These are phyloP conservation scores for Troilus luridus DNA, from an alignment of 2,888 invertebrate genomes.

Conservation along the genomic window DNA sequence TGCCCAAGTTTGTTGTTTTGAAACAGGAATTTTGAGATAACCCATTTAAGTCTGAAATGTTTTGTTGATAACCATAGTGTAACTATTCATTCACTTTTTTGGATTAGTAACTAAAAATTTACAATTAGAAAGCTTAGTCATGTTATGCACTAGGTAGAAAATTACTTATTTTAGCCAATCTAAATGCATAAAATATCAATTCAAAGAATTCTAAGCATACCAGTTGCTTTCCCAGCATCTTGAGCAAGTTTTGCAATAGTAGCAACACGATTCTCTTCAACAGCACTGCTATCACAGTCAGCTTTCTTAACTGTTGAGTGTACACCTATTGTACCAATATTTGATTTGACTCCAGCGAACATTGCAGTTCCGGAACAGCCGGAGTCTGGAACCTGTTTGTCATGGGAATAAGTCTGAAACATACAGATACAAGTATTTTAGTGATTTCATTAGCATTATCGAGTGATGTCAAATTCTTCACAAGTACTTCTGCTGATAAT, in stretches of 20 bases:
- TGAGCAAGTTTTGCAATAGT: constrained; percentile 61
- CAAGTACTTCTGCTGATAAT: no score
- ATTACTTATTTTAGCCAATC: not conserved
- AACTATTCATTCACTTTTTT: no score
- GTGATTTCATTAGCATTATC: not conserved
- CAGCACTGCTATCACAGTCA: constrained; percentile 65
- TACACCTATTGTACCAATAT: constrained; percentile 77
- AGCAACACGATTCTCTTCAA: constrained; percentile 71
- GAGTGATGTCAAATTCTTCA: no score
- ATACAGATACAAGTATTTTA: not conserved
- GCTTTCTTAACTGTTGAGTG: constrained; percentile 69
- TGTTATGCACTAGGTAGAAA: not conserved
- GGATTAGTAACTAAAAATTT: no score
- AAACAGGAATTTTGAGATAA: no score
- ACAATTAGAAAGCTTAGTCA: no score
- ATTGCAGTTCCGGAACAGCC: constrained; percentile 82
- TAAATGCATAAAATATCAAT: not conserved
- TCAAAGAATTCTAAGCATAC: constrained; percentile 32
- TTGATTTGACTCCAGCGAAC: constrained; percentile 80
- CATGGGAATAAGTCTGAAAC: constrained; percentile 86
- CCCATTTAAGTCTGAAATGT: no score
- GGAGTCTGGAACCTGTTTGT: constrained; percentile 84
- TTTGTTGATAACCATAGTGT: no score
- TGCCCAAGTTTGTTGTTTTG: no score
- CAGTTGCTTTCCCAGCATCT: constrained; percentile 77